phyloP scores from a whole-genome alignment of 2,888 invertebrate genomes.

The Caenorhabditis sp. region DNA sequence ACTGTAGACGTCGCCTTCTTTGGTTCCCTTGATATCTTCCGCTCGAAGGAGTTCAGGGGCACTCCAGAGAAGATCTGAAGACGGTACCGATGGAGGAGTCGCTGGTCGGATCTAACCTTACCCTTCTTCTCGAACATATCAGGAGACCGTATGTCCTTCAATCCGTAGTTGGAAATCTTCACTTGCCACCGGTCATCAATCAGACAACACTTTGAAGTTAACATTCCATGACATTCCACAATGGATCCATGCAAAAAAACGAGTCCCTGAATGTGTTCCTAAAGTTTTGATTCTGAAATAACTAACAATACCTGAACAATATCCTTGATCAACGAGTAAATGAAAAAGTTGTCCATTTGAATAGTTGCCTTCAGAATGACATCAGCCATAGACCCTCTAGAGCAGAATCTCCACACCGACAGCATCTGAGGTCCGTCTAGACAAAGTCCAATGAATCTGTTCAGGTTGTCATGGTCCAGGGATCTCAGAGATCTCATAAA shows the following conservation, averaged over 20 bases:
- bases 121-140: conserved; percentile 55
- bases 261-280: conserved; percentile 34
- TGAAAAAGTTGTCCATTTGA: conserved; percentile 80
- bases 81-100: not conserved
- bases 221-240: conserved; percentile 51
- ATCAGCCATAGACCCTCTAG: conserved; percentile 72
- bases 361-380: conserved; percentile 63
- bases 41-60: conserved; percentile 72
- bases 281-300: not conserved
- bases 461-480: conserved; percentile 77
- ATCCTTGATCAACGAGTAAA: conserved; percentile 79
- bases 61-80: conserved; percentile 73
- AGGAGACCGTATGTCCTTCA: conserved; percentile 30
- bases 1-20: conserved; percentile 56
- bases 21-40: conserved; percentile 52
- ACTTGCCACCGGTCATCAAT: conserved; percentile 75
- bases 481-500: conserved; percentile 71
- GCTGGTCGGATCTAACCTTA: not conserved
- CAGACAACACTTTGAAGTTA: conserved; percentile 65
- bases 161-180: conserved; percentile 67
- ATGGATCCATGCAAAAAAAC: conserved; percentile 40
- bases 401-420: conserved; percentile 79
- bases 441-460: conserved; percentile 78
- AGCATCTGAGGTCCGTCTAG: conserved; percentile 75
- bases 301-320: conserved; percentile 77